A percentile compares a stretch with the other conserved stretches of the same genome.
phyloP scores from a whole-genome alignment of 2,113 vertebrate genomes.

The Takifugu flavidus region DNA sequence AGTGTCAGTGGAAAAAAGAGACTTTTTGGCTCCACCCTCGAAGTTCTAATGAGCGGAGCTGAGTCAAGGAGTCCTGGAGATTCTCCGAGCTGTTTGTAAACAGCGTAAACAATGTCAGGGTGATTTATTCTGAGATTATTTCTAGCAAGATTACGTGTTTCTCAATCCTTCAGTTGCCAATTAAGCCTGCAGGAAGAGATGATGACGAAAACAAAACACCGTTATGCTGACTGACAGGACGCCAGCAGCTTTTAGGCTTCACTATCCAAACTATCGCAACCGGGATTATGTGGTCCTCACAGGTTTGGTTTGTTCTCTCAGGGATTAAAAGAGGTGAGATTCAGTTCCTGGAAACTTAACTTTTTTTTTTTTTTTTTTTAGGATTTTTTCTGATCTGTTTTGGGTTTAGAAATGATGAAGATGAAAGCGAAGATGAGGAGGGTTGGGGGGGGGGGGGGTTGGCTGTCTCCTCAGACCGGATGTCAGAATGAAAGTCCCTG shows the following conservation, averaged over 20 bases:
- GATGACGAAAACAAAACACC: no score
- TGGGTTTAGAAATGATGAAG: background rate
- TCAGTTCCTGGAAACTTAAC: no score
- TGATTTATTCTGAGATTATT: slow-evolving; percentile 23
- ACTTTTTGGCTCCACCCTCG: background rate
- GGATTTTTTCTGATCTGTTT: background rate
- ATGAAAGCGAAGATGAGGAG: slow-evolving; percentile 7
- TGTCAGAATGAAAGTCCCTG: slow-evolving; percentile 58
- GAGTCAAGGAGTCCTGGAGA: slow-evolving; percentile 24
- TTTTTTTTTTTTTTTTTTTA: no score
- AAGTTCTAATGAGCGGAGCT: slow-evolving; percentile 10
- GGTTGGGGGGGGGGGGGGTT: slow-evolving; percentile 5
- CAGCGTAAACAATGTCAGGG: slow-evolving; percentile 19
- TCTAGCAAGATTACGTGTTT: slow-evolving; percentile 11
- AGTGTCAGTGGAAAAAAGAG: background rate
- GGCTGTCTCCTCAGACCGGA: slow-evolving; percentile 46
- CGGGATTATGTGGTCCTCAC: no score
- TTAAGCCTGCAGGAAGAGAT: background rate
- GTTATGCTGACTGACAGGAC: no score
- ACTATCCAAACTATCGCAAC: no score
- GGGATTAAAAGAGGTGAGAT: no score
- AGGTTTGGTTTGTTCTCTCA: no score
- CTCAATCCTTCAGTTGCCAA: background rate
- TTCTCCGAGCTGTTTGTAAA: slow-evolving; percentile 12
- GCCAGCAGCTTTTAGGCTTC: no score